phyloP scores from a whole-genome alignment of 2,797 vertebrate genomes.

The Psittacula derbiana region DNA sequence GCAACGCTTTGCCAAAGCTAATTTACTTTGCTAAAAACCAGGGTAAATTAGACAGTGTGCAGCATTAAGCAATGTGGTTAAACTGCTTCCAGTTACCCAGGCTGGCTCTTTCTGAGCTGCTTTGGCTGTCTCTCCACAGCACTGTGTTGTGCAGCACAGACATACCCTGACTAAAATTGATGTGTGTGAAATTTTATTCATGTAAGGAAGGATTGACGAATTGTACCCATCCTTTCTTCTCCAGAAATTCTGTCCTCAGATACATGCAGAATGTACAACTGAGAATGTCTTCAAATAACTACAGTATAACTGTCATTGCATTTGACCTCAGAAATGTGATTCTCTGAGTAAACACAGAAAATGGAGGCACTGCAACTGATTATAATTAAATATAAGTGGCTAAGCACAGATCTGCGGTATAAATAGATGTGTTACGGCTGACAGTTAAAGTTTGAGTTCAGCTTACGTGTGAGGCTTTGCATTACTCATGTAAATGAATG shows the following conservation, averaged over 20 bases:
- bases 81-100: not conserved
- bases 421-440: slow-evolving; percentile 56
- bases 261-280: slow-evolving; percentile 5
- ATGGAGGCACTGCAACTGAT: slow-evolving; percentile 42
- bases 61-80: not conserved
- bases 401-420: slow-evolving; percentile 53
- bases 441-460: slow-evolving; percentile 51
- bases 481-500: slow-evolving; percentile 54
- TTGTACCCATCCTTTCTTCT: not conserved
- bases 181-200: slow-evolving; percentile 16
- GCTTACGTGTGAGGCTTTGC: slow-evolving; percentile 41
- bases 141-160: not conserved
- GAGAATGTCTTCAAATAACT: slow-evolving; percentile 40
- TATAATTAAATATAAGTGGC: slow-evolving; percentile 57
- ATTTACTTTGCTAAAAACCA: slow-evolving; percentile 27
- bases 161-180: not conserved
- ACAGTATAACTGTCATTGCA: slow-evolving; percentile 14
- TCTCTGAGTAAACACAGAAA: slow-evolving; percentile 49
- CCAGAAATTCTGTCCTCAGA: not conserved
- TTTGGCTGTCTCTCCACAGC: not conserved
- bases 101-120: not conserved
- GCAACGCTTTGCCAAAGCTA: slow-evolving; percentile 39
- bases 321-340: slow-evolving; percentile 65
- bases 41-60: slow-evolving; percentile 27
- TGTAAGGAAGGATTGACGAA: not conserved